Evolutionary conservation across 2,888 invertebrate genomes (phyloP).

Genomic region (Drosophila rubida): DNA sequence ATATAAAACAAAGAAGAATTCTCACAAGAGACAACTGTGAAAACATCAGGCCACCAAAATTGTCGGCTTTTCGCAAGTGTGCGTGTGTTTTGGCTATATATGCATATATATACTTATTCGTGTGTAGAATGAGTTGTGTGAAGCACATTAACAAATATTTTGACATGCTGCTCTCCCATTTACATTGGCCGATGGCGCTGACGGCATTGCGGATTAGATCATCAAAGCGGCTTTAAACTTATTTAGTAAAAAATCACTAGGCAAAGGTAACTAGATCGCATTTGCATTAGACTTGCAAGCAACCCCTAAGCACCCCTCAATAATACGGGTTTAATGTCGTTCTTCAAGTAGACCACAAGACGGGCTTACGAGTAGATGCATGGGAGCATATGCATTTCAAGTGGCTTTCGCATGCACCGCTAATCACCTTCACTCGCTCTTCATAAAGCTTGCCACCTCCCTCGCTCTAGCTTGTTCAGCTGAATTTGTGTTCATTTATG

Average conservation of each 20-base stretch:
- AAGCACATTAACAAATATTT: conserved; percentile 9
- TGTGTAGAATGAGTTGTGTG: conserved; percentile 9
- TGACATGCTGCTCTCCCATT: conserved; percentile 6
- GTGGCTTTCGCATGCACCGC: conserved; percentile 1
- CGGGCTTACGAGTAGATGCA: conserved; percentile 28
- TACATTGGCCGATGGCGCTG: conserved; percentile 26
- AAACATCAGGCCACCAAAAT: conserved; percentile 3
- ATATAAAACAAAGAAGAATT: not conserved
- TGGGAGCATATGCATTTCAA: conserved; percentile 3
- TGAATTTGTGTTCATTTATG: conserved; percentile 15
- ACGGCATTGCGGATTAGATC: conserved; percentile 52
- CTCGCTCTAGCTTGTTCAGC: not conserved
- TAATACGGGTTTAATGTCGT: conserved; percentile 20
- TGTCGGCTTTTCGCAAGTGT: not conserved
- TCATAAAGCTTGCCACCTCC: not conserved
- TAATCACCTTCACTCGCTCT: conserved; percentile 4
- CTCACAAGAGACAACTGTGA: not conserved
- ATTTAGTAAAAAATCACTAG: conserved; percentile 22
- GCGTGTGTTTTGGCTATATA: not conserved
- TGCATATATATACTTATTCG: not conserved
- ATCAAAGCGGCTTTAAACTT: conserved; percentile 24
- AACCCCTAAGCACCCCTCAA: conserved; percentile 32
- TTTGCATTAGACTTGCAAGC: conserved; percentile 19
- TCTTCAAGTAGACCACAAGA: conserved; percentile 21
- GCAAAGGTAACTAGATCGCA: not conserved